Percentiles rank a stretch among this genome's conserved stretches.
These are phyloP conservation scores for Blastobasis adustella DNA, from an alignment of 2,888 invertebrate genomes.

Conservation along the genomic window DNA sequence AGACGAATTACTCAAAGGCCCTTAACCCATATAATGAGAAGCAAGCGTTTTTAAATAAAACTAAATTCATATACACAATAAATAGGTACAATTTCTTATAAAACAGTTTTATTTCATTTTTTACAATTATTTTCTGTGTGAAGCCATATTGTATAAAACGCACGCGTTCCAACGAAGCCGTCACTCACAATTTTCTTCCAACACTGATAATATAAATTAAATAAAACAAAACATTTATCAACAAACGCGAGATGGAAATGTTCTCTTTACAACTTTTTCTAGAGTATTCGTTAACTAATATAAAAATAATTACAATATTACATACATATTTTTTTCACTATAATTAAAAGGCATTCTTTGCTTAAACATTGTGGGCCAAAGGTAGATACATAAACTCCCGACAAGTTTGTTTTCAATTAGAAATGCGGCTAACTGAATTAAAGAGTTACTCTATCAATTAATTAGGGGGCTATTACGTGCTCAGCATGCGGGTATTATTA, in stretches of 20 bases:
- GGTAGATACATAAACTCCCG: too few relatives aligned
- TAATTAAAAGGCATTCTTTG: background rate
- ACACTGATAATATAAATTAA: slow-evolving; percentile 8
- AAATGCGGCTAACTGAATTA: too few relatives aligned
- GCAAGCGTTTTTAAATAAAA: too few relatives aligned
- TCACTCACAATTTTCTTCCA: slow-evolving; percentile 28
- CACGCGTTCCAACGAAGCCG: slow-evolving; percentile 27
- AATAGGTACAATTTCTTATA: slow-evolving; percentile 27
- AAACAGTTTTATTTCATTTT: slow-evolving; percentile 27
- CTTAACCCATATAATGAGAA: too few relatives aligned
- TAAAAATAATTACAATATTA: slow-evolving; percentile 3
- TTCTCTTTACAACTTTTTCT: slow-evolving; percentile 11
- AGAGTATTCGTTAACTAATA: slow-evolving; percentile 10
- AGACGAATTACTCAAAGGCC: too few relatives aligned
- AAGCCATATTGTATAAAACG: slow-evolving; percentile 40
- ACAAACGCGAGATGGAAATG: slow-evolving; percentile 12
- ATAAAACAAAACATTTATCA: slow-evolving; percentile 14
- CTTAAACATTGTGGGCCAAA: too few relatives aligned
- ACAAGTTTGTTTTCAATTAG: too few relatives aligned
- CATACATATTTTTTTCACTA: background rate
- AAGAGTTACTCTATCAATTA: too few relatives aligned
- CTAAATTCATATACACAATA: too few relatives aligned
- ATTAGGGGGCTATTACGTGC: too few relatives aligned
- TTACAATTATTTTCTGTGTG: slow-evolving; percentile 30
- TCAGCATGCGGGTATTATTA: too few relatives aligned